Conservation (phyloP, 1,140 invertebrate genomes). For the Hirudo medicinalis region DNA sequence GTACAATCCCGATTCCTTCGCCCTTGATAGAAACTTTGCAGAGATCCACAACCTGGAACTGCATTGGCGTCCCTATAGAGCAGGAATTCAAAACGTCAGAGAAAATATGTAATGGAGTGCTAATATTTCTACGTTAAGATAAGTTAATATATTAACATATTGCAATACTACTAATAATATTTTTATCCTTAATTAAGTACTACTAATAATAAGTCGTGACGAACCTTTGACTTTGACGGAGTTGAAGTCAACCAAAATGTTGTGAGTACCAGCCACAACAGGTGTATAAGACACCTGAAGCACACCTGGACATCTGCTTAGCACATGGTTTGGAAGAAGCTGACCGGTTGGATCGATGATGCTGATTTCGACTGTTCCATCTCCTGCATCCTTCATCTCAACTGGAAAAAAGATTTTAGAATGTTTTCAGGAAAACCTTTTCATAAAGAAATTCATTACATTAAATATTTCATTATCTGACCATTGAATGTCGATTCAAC, state of each 20-base stretch:
- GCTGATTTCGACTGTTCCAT: constrained; percentile 92
- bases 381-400: constrained; percentile 53
- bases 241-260: constrained; percentile 91
- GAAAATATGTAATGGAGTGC: too few relatives aligned
- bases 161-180: too few relatives aligned
- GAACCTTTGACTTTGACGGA: constrained; percentile 82
- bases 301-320: constrained; percentile 78
- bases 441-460: too few relatives aligned
- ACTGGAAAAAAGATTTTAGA: constrained; percentile 31
- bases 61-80: background rate
- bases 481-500: constrained; percentile 84
- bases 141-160: too few relatives aligned
- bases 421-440: too few relatives aligned
- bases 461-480: constrained; percentile 40
- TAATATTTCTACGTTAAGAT: too few relatives aligned
- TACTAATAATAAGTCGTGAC: constrained; percentile 8
- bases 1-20: constrained; percentile 46
- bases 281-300: constrained; percentile 93
- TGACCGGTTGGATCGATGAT: constrained; percentile 90
- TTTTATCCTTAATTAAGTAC: too few relatives aligned
- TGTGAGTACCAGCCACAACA: constrained; percentile 77
- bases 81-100: too few relatives aligned
- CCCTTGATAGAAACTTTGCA: constrained; percentile 28
- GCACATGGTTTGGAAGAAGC: constrained; percentile 93
- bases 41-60: constrained; percentile 34